These are phyloP conservation scores for Athetis lepigone DNA, from an alignment of 2,888 invertebrate species.

Conservation along the genomic window DNA sequence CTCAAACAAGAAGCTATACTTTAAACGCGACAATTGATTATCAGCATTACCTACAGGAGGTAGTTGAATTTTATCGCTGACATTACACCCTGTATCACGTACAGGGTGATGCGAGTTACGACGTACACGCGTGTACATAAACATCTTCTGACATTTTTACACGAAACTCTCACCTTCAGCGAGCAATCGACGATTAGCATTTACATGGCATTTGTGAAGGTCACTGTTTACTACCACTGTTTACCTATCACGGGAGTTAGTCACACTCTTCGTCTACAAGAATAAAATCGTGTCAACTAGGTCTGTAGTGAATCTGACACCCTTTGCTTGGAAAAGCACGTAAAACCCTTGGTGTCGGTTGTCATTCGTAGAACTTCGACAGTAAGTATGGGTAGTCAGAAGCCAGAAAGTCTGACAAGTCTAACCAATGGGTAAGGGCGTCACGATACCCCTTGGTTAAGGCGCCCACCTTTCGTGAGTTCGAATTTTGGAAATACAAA, in stretches of 20 bases:
- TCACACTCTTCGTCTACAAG: conserved; percentile 12
- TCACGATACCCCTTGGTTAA: no score
- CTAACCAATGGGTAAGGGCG: no score
- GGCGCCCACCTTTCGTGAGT: no score
- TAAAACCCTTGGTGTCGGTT: no score
- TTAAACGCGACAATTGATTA: conserved; percentile 23
- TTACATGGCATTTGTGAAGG: conserved; percentile 84
- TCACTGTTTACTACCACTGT: conserved; percentile 75
- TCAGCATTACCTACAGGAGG: conserved; percentile 19
- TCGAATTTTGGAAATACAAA: no score
- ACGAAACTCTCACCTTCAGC: conserved; percentile 78
- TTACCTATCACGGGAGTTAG: conserved; percentile 40
- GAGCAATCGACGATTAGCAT: conserved; percentile 85
- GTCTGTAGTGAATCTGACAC: no score
- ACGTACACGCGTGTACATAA: conserved; percentile 35
- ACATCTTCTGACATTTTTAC: conserved; percentile 68
- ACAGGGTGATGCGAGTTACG: conserved; percentile 31
- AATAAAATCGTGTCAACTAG: no score
- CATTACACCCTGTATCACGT: conserved; percentile 27
- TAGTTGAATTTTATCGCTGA: conserved; percentile 49
- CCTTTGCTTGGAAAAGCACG: no score
- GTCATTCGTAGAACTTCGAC: no score
- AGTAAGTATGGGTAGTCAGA: no score
- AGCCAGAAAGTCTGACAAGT: no score
- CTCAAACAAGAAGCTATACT: not conserved